phyloP scores from a whole-genome alignment of 2,113 vertebrate species.

The Vombatus ursinus region DNA sequence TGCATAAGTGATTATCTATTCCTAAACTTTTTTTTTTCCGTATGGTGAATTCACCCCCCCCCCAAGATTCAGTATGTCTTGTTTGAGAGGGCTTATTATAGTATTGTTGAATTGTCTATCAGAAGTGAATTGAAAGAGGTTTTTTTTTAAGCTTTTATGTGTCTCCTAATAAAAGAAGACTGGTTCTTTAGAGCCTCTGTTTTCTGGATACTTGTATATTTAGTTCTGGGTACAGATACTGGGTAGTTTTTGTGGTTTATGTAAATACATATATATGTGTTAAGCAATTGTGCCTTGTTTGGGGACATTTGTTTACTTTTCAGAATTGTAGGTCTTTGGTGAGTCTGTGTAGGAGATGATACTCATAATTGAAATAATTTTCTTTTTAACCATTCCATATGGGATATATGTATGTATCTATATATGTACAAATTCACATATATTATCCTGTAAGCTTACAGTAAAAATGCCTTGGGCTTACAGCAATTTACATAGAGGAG shows the following conservation, averaged over 20 bases:
- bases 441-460: neutral
- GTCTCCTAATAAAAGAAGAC: neutral
- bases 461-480: neutral
- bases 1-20: neutral
- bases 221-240: too few species aligned
- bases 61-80: neutral
- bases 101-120: neutral
- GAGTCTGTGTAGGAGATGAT: too few species aligned
- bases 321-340: too few species aligned
- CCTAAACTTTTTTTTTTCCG: neutral
- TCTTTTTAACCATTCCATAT: neutral
- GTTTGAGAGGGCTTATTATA: conserved; percentile 16
- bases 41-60: neutral
- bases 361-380: neutral
- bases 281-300: too few species aligned
- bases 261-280: too few species aligned
- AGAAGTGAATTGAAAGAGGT: conserved; percentile 14
- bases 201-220: too few species aligned
- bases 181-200: too few species aligned
- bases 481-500: neutral
- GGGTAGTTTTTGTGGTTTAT: too few species aligned
- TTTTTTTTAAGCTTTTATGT: conserved; percentile 22
- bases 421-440: neutral
- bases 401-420: neutral
- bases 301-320: too few species aligned